Percentiles rank a stretch among this genome's conserved stretches.
Evolutionary conservation across 2,113 vertebrate genomes (phyloP).

Genomic region (Elachura formosa): DNA sequence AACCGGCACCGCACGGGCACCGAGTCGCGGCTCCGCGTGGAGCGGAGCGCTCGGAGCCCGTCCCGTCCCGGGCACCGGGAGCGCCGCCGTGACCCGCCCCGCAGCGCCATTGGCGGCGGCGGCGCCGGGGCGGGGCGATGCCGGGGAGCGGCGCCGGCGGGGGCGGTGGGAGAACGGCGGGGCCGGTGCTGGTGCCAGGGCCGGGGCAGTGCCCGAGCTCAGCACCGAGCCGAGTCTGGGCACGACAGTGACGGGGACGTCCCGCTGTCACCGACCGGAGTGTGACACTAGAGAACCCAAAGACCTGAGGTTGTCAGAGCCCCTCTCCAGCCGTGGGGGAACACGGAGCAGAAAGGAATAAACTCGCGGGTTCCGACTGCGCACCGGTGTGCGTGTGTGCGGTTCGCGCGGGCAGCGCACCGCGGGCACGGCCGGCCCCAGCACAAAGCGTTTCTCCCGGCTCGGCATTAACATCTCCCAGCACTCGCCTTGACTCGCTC

Average conservation of each 20-base stretch:
- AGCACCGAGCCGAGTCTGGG: background rate
- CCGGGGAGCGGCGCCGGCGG: background rate
- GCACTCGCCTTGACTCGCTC: accelerated
- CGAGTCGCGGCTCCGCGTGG: background rate
- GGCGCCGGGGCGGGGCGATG: background rate
- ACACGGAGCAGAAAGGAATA: accelerated
- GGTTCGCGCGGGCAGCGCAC: background rate
- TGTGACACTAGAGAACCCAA: accelerated
- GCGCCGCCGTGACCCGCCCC: background rate
- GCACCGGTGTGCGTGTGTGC: background rate
- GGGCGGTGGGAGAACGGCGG: background rate
- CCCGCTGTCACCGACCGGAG: background rate
- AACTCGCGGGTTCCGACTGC: accelerated
- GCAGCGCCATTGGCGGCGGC: background rate
- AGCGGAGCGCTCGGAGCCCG: background rate
- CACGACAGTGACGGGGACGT: background rate
- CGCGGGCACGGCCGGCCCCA: background rate
- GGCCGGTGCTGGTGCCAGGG: too few relatives aligned
- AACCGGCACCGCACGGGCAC: background rate
- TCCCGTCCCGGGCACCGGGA: background rate
- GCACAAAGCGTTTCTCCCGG: accelerated
- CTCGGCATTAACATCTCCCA: accelerated
- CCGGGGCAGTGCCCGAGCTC: background rate
- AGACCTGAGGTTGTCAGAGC: background rate
- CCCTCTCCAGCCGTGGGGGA: too few relatives aligned